Base-by-base conservation (phyloP, 1,140 invertebrate species). In the Lineus longissimus region DNA sequence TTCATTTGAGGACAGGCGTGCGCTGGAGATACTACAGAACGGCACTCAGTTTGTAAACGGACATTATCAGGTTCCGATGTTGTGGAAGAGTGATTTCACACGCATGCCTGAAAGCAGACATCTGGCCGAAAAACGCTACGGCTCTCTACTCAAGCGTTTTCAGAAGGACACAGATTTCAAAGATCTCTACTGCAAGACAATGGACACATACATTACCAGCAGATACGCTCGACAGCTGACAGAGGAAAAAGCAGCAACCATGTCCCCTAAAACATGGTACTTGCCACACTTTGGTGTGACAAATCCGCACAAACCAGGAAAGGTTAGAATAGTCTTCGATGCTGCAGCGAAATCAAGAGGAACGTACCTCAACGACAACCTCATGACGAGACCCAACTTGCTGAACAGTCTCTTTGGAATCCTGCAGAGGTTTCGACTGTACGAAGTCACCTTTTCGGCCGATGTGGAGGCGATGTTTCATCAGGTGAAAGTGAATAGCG, bases 401-500 rank as follows among this genome's bases (percentile, higher is more conserved):
- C 58, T 45, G 19, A 45, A 59, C 19, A 36, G 13, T 15, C 15
- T 51, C n/a, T 23, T 45, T 17, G 33, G 36, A 11, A 45, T 63
- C n/a, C n/a, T n/a, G n/a, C n/a, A n/a, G n/a, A n/a, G n/a, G n/a
- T n/a, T n/a, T n/a, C n/a, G n/a, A n/a, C 40, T 47, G 36, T 54
- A 67, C 15, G 22, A 31, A n/a, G 27, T 59, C 15, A 54, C 57
- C 1, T 13, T 67, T 13, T 22, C 58, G 11, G 68, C 36, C 6
- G 63, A 70, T 40, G 63, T 70, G 15, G 55, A 70, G 47, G 36
- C 55, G 6, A 66, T 66, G 64, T 69, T 66, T 31, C 47, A 64
- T 2, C 1, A 30, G n/a, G n/a, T n/a, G n/a, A n/a, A n/a, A n/a
- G n/a, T n/a, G n/a, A n/a, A n/a, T n/a, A n/a, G n/a, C n/a, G n/a